Conservation (phyloP, 2,113 vertebrate genomes). For the Paramormyrops kingsleyae region DNA sequence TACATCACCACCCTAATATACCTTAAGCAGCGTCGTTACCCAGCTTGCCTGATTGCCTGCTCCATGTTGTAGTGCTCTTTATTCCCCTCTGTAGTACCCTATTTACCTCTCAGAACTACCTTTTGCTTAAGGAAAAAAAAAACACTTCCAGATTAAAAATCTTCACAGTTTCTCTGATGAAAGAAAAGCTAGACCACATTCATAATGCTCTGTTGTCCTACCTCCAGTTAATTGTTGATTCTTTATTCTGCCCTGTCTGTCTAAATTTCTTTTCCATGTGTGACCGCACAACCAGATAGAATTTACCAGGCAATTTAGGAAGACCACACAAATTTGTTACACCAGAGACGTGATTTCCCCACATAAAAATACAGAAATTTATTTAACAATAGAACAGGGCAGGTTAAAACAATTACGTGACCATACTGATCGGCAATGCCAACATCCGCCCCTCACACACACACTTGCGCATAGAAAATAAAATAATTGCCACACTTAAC, state of each 20-base stretch:
- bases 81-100: background rate
- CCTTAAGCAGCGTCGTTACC: background rate
- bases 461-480: too few relatives aligned
- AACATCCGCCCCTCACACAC: too few relatives aligned
- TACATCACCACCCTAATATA: background rate
- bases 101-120: background rate
- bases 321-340: too few relatives aligned
- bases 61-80: background rate
- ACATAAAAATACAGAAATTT: too few relatives aligned
- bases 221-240: background rate
- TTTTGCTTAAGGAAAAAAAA: background rate
- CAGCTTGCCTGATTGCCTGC: background rate
- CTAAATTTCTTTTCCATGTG: background rate
- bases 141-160: background rate
- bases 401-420: too few relatives aligned
- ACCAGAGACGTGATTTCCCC: too few relatives aligned
- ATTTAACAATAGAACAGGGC: too few relatives aligned
- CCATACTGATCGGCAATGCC: too few relatives aligned
- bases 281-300: too few relatives aligned
- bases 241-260: background rate
- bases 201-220: background rate
- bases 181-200: background rate
- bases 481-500: too few relatives aligned
- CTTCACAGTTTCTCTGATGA: background rate
- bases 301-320: too few relatives aligned